Evolutionary conservation across 2,888 invertebrate genomes (phyloP), one percentile per base, ranked within the genome.

Genomic region (Mythimna pallens): DNA sequence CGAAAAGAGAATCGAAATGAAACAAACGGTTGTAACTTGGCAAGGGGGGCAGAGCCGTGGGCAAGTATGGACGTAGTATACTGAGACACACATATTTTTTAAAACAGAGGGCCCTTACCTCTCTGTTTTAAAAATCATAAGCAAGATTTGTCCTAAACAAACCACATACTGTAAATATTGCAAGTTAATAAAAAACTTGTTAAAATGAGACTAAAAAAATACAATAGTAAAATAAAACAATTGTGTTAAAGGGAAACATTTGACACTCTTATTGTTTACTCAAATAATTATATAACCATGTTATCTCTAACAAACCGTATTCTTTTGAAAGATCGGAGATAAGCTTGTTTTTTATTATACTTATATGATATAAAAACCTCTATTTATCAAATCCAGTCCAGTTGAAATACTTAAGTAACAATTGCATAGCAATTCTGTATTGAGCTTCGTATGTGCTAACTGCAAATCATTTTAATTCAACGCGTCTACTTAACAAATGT

Each of bases 161-260:
- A 17, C 17, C 17, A 47, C 17, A 47, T 7, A 47, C 47, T n/a
- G n/a, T n/a, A 47, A 47, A 47, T 0, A 7, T 47, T 47, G 17
- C 0, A 47, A 47, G 14, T 47, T 47, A 20, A 47, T 7, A 6
- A 47, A 20, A 47, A 6, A 1, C 17, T 43, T 43, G 14, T 14
- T 17, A 47, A 47, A 47, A 47, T 1, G 1, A 47, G 14, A 40
- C 14, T 47, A 47, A 47, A 47, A 47, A 47, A 5, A 47, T 17
- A 47, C 47, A 47, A 47, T 47, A 62, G 14, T 69, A 55, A 25
- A 64, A 52, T 66, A 30, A 68, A 47, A 70, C 43, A 73, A 67
- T 65, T 69, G 73, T 61, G 50, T 12, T 43, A 65, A 65, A 65
- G 55, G 43, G 65, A 72, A 59, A 30, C 58, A 22, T 55, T 69